A percentile compares a stretch with the other conserved stretches of the same genome.
These are phyloP conservation scores for Drosophila histrio DNA, from an alignment of 2,888 invertebrate species.

Conservation along the genomic window DNA sequence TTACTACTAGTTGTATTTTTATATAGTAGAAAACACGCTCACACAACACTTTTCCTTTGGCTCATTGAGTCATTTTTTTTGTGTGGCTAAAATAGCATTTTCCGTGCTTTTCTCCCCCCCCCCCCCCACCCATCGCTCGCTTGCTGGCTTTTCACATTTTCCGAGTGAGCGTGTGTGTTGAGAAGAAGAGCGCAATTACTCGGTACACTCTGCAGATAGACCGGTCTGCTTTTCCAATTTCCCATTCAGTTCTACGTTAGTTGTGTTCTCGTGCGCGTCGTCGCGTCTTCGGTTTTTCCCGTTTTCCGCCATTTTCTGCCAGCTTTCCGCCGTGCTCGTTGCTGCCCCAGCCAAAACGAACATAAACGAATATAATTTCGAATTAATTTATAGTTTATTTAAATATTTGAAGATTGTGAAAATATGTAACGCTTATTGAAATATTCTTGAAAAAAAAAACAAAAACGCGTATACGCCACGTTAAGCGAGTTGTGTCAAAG, in stretches of 20 bases:
- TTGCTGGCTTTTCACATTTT: conserved; percentile 23
- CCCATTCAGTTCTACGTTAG: conserved; percentile 68
- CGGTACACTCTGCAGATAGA: background rate
- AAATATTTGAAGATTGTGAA: background rate
- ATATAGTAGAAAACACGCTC: conserved; percentile 4
- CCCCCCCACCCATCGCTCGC: background rate
- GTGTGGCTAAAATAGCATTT: conserved; percentile 60
- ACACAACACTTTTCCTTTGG: conserved; percentile 12
- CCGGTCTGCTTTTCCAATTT: conserved; percentile 23
- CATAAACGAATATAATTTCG: background rate
- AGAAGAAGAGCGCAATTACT: conserved; percentile 29
- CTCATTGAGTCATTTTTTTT: conserved; percentile 56
- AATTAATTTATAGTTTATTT: background rate
- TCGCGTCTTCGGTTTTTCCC: conserved; percentile 49
- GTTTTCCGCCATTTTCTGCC: conserved; percentile 15
- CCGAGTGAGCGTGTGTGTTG: conserved; percentile 38
- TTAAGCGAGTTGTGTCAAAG: conserved; percentile 21
- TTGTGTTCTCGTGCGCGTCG: conserved; percentile 70
- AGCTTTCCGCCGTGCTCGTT: conserved; percentile 32
- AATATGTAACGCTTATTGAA: too few relatives aligned
- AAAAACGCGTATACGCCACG: conserved; percentile 40
- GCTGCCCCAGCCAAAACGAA: conserved; percentile 19
- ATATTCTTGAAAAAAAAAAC: background rate
- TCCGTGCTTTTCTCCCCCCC: conserved; percentile 2
- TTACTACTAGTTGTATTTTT: background rate